A percentile compares a stretch with the other conserved stretches of the same genome.
Evolutionary conservation across 1,140 invertebrate species (phyloP).

Genomic region (Rhopalosiphum padi): DNA sequence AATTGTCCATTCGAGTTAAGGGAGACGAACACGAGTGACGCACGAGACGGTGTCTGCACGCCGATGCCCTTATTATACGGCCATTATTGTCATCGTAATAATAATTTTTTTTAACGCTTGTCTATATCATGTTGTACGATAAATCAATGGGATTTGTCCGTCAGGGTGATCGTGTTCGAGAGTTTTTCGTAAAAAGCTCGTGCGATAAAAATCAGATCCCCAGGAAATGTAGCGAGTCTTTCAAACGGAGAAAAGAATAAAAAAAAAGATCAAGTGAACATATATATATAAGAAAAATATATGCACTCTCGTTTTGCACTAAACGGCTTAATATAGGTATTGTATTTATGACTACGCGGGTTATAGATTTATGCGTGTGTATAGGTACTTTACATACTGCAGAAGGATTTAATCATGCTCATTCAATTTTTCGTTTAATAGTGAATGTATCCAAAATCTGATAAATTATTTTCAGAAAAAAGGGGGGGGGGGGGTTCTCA

Average conservation of each 20-base stretch:
- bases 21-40: background rate
- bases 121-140: background rate
- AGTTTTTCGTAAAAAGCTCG: background rate
- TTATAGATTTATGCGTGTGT: background rate
- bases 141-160: background rate
- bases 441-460: too few relatives aligned
- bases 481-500: too few relatives aligned
- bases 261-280: too few relatives aligned
- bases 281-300: background rate
- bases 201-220: background rate
- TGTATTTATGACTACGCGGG: background rate
- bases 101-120: background rate
- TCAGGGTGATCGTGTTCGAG: background rate
- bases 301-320: background rate
- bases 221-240: background rate
- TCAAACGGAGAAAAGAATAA: background rate
- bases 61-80: background rate
- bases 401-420: too few relatives aligned
- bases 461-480: too few relatives aligned
- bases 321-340: background rate
- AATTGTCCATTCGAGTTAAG: conserved; percentile 49
- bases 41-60: background rate
- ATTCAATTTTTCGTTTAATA: too few relatives aligned
- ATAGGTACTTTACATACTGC: too few relatives aligned
- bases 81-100: background rate